These are phyloP conservation scores for Poeciliopsis paucimaculata DNA, from an alignment of 2,797 vertebrate genomes.

Conservation along the genomic window DNA sequence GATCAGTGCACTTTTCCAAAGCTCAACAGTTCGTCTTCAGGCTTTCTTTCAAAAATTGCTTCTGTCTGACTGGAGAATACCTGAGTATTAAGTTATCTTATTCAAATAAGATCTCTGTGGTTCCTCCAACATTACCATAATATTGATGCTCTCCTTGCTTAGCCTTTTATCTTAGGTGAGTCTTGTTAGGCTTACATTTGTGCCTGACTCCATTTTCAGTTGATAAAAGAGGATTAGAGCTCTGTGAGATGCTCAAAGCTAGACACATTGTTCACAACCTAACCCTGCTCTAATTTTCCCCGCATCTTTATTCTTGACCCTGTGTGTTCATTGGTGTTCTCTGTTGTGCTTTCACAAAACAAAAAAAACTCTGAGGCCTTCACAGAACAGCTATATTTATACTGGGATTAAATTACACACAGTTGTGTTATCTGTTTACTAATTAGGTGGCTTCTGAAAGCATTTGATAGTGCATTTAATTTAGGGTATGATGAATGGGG, in stretches of 20 bases:
- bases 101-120: background rate
- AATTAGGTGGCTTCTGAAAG: background rate
- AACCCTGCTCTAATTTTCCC: background rate
- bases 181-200: background rate
- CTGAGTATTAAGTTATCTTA: background rate
- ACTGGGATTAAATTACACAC: background rate
- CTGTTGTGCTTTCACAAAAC: background rate
- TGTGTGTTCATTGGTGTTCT: background rate
- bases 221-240: background rate
- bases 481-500: background rate
- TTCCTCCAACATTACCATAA: background rate
- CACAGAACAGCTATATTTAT: background rate
- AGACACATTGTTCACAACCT: background rate
- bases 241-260: background rate
- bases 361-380: background rate
- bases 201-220: background rate
- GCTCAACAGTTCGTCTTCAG: background rate
- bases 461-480: background rate
- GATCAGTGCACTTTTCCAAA: background rate
- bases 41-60: background rate
- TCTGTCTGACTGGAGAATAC: background rate
- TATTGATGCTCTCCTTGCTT: background rate
- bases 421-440: background rate
- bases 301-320: background rate
- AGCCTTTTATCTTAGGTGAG: background rate